Percentiles rank a stretch among this genome's conserved stretches.
Evolutionary conservation across 2,113 vertebrate species (phyloP).

Genomic region (Corydoras maculifer): DNA sequence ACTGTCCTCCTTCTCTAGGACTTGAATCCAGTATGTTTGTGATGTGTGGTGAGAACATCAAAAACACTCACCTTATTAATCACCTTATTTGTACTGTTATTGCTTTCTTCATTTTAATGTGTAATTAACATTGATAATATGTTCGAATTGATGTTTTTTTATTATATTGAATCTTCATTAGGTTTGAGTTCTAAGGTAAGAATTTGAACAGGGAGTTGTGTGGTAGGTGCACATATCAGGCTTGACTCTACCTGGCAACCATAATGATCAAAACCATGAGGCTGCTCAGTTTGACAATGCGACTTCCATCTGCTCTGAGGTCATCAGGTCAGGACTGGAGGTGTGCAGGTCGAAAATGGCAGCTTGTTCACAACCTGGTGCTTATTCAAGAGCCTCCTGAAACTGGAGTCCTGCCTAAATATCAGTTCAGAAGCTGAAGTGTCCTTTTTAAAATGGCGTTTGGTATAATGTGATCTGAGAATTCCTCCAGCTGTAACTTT

Average conservation of each 20-base stretch:
- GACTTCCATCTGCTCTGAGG: conserved; percentile 29
- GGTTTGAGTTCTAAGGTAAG: background rate
- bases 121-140: too few relatives aligned
- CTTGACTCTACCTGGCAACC: background rate
- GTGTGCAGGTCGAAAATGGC: conserved; percentile 27
- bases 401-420: conserved; percentile 29
- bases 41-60: too few relatives aligned
- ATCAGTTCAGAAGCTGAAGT: background rate
- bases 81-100: too few relatives aligned
- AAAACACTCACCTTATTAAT: too few relatives aligned
- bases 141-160: too few relatives aligned
- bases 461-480: too few relatives aligned
- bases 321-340: conserved; percentile 18
- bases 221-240: background rate
- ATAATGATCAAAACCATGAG: conserved; percentile 5
- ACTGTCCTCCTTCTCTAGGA: too few relatives aligned
- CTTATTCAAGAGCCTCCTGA: conserved; percentile 22
- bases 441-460: background rate
- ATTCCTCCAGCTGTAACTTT: too few relatives aligned
- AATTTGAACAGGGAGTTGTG: background rate
- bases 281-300: conserved; percentile 29
- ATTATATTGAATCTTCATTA: too few relatives aligned
- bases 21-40: too few relatives aligned
- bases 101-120: too few relatives aligned
- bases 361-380: conserved; percentile 26